Base-by-base conservation (phyloP, 2,797 vertebrate species). In the Loris lydekkerianus region DNA sequence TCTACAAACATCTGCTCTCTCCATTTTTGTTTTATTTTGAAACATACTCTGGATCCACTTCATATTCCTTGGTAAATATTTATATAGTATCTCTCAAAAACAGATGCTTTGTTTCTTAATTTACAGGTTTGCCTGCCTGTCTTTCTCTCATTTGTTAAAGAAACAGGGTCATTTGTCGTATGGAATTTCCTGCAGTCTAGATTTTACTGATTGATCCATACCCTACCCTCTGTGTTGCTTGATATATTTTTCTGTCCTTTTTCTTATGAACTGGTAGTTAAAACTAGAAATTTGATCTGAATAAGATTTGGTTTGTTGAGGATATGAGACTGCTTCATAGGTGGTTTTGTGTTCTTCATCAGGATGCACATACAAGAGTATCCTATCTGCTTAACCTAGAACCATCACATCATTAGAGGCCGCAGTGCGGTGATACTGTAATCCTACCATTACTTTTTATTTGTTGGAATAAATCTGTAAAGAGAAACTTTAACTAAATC, bases 11-110 rank as follows among this genome's bases (percentile, higher is more conserved):
- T 46, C 49, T 4, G 61, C 46, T 60, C 31, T 46, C 21, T 72
- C 73, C 34, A 21, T 76, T 85, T 91, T n/a, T 84, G 23, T 86
- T 73, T 70, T 60, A 49, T 86, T 93, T 80, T 89, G 49, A 91
- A 92, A 80, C 20, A 37, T 73, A 17, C 81, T 90, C 25, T 78
- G 82, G 92, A 70, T 58, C 83, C 7, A 14, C 37, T 9, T 82
- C 23, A 15, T 76, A 82, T 7, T 93, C n/a, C 49, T 3, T 65
- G 78, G 14, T 87, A 65, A 84, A 18, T 77, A 72, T 70, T 84
- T 82, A 7, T 77, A 65, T 31, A 46, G 18, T 77, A 1, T 67
- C 40, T 93, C 63, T 73, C 14, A 77, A 80, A 93, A 75, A 58
- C 4, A 77, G 9, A 37, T 69, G 34, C 15, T 43, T 69, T 86